These are phyloP conservation scores for Apus apus DNA, from an alignment of 2,113 vertebrate species.

Conservation along the genomic window DNA sequence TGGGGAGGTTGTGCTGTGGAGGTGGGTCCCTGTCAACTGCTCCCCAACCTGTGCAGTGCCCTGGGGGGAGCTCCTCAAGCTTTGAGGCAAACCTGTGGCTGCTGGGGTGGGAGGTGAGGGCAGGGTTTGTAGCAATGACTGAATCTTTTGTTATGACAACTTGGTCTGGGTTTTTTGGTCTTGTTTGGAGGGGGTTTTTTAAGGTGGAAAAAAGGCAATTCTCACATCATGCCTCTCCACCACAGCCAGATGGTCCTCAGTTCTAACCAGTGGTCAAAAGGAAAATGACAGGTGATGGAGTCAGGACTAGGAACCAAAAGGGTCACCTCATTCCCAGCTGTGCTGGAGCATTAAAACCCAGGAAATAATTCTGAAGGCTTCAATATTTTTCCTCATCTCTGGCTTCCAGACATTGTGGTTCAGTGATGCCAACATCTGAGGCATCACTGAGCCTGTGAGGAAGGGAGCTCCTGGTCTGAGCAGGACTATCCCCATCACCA, in stretches of 20 bases:
- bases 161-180: no score
- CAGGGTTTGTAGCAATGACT: no score
- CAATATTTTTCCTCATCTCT: not conserved
- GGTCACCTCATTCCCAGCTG: not conserved
- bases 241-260: not conserved
- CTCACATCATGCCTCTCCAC: not conserved
- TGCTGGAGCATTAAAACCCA: not conserved
- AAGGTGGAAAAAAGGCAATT: not conserved
- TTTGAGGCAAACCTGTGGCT: no score
- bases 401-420: not conserved
- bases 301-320: not conserved
- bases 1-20: not conserved
- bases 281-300: not conserved
- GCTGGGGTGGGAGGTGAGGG: no score
- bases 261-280: not conserved
- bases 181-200: not conserved
- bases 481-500: not conserved
- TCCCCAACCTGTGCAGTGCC: not conserved
- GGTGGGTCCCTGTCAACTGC: accelerated
- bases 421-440: not conserved
- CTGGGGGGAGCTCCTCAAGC: no score
- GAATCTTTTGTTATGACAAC: not conserved
- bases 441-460: accelerated
- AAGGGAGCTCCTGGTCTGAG: not conserved
- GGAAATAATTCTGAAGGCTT: not conserved